phyloP scores from a whole-genome alignment of 1,140 invertebrate species.

The Homarus americanus region DNA sequence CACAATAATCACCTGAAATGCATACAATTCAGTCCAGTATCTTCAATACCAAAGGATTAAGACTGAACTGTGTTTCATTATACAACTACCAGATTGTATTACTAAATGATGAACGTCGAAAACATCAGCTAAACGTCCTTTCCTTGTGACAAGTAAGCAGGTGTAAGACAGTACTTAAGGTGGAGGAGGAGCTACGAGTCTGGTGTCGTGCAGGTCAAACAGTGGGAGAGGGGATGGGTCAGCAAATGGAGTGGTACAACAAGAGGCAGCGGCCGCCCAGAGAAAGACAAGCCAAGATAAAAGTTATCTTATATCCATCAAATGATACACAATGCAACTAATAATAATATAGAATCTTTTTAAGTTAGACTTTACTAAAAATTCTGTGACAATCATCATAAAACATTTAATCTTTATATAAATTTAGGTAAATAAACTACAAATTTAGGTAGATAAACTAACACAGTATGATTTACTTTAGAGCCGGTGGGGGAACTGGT shows the following conservation, averaged over 20 bases:
- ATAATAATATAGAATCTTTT: no score
- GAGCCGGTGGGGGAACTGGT: background rate
- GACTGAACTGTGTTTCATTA: no score
- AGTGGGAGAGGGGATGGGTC: background rate
- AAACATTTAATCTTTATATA: no score
- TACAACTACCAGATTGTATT: no score
- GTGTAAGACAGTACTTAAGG: background rate
- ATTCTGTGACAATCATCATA: no score
- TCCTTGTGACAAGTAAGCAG: background rate
- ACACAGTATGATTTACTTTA: background rate
- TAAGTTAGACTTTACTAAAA: no score
- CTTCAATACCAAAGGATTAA: no score
- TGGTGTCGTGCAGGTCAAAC: slow-evolving; percentile 45
- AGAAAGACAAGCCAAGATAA: background rate
- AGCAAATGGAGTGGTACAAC: slow-evolving; percentile 2
- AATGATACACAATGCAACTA: background rate
- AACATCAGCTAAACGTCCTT: slow-evolving; percentile 5
- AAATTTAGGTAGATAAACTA: no score
- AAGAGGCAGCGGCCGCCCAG: slow-evolving; percentile 8
- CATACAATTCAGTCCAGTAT: no score
- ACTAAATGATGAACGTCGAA: background rate
- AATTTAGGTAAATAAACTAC: no score
- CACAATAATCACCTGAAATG: background rate
- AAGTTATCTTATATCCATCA: slow-evolving; percentile 15
- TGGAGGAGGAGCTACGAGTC: background rate